These are phyloP conservation scores for Todus mexicanus DNA, from an alignment of 2,797 vertebrate species.

Conservation along the genomic window DNA sequence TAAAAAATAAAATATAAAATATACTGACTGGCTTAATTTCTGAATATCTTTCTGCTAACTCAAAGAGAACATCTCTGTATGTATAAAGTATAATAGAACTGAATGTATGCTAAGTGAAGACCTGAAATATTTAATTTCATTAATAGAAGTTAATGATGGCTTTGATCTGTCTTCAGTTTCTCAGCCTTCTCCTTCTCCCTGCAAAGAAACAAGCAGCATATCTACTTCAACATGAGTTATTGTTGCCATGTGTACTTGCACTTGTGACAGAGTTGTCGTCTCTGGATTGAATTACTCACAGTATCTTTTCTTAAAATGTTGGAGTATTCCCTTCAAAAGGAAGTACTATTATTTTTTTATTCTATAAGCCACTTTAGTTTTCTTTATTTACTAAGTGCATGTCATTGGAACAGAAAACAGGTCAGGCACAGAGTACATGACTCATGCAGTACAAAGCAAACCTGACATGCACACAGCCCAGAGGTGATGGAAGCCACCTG, in stretches of 20 bases:
- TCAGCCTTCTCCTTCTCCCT: neutral
- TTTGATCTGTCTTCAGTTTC: neutral
- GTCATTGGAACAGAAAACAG: neutral
- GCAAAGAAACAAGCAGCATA: neutral
- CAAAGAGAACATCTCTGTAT: neutral
- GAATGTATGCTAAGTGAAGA: neutral
- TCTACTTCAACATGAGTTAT: neutral
- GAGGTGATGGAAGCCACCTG: neutral
- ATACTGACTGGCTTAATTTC: neutral
- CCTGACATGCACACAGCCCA: neutral
- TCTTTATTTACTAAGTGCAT: neutral
- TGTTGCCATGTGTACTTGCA: neutral
- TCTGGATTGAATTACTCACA: neutral
- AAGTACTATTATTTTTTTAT: neutral
- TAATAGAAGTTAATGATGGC: neutral
- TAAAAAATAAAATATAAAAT: neutral
- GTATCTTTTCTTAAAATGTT: neutral
- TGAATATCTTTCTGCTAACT: neutral
- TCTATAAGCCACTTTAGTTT: neutral
- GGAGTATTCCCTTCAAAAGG: neutral
- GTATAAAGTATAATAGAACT: neutral
- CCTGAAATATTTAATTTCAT: neutral
- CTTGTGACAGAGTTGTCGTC: neutral
- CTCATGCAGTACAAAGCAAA: neutral
- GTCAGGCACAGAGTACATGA: neutral